Evolutionary conservation across 2,113 vertebrate genomes (phyloP).

Genomic region (Lophochroa leadbeateri): DNA sequence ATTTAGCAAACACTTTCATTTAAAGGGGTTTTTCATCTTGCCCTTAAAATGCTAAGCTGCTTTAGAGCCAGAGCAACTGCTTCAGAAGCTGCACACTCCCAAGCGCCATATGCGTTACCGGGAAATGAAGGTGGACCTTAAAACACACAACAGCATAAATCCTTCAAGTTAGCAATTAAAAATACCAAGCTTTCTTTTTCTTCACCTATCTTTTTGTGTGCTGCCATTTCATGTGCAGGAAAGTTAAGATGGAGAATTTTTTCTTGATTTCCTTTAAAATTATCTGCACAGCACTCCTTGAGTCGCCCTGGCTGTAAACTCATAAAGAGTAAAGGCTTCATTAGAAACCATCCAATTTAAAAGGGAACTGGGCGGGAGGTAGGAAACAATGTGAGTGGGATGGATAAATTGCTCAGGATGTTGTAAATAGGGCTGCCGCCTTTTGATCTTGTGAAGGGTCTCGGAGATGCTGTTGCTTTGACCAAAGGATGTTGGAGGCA

Average conservation of each 20-base stretch:
- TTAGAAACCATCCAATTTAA: constrained; percentile 54
- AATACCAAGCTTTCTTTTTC: neutral
- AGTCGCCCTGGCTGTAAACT: constrained; percentile 35
- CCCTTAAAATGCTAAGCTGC: neutral
- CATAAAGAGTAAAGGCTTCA: constrained; percentile 46
- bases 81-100: neutral
- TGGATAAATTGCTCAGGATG: constrained; percentile 75
- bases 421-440: constrained; percentile 69
- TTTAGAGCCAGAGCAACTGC: neutral
- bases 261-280: neutral
- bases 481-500: constrained; percentile 68
- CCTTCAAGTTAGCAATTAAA: constrained; percentile 9
- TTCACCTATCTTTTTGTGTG: neutral
- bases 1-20: neutral
- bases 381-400: constrained; percentile 65
- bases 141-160: neutral
- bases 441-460: constrained; percentile 72
- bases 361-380: constrained; percentile 56
- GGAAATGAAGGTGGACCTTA: neutral
- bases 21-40: neutral
- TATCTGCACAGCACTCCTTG: neutral
- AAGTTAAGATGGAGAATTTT: neutral
- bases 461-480: constrained; percentile 40
- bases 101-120: rapidly evolving
- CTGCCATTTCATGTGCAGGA: neutral